Evolutionary conservation across 2,113 vertebrate species (phyloP).

Genomic region (Coreoperca whiteheadi): DNA sequence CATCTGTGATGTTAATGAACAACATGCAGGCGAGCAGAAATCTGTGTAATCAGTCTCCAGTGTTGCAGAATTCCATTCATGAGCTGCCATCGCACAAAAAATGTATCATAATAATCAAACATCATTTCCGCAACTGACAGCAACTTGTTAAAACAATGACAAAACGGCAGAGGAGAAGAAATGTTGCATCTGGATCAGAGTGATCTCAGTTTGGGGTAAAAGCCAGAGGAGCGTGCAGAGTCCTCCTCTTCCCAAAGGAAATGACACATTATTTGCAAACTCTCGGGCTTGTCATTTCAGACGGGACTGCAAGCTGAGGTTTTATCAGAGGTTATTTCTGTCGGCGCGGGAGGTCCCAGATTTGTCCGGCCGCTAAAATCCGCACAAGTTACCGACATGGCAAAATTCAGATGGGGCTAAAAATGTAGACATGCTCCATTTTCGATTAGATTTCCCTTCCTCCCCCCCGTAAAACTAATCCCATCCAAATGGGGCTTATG

Average conservation of each 20-base stretch:
- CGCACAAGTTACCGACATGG: slow-evolving; percentile 45
- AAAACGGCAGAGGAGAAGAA: slow-evolving; percentile 12
- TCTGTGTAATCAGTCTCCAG: slow-evolving; percentile 51
- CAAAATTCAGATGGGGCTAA: slow-evolving; percentile 36
- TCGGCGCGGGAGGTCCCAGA: slow-evolving; percentile 24
- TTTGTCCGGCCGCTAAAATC: slow-evolving; percentile 29
- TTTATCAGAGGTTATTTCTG: slow-evolving; percentile 48
- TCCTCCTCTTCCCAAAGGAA: slow-evolving; percentile 5
- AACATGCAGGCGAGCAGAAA: slow-evolving; percentile 51
- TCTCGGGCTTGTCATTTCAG: slow-evolving; percentile 49
- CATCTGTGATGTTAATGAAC: slow-evolving; percentile 71
- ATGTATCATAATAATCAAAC: slow-evolving; percentile 50
- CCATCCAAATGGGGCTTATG: slow-evolving; percentile 29
- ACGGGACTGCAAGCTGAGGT: slow-evolving; percentile 26
- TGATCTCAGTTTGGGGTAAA: slow-evolving; percentile 43
- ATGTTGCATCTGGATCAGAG: slow-evolving; percentile 36
- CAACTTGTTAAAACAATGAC: slow-evolving; percentile 53
- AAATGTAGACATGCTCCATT: slow-evolving; percentile 51
- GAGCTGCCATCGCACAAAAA: slow-evolving; percentile 38
- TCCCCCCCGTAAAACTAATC: slow-evolving; percentile 10
- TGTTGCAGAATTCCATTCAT: slow-evolving; percentile 46
- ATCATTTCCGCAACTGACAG: slow-evolving; percentile 52
- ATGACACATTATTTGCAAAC: slow-evolving; percentile 55
- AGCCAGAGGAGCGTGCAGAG: slow-evolving; percentile 5
- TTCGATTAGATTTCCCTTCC: slow-evolving; percentile 10